phyloP scores from a whole-genome alignment of 2,888 invertebrate species.

The Dryobota labecula region DNA sequence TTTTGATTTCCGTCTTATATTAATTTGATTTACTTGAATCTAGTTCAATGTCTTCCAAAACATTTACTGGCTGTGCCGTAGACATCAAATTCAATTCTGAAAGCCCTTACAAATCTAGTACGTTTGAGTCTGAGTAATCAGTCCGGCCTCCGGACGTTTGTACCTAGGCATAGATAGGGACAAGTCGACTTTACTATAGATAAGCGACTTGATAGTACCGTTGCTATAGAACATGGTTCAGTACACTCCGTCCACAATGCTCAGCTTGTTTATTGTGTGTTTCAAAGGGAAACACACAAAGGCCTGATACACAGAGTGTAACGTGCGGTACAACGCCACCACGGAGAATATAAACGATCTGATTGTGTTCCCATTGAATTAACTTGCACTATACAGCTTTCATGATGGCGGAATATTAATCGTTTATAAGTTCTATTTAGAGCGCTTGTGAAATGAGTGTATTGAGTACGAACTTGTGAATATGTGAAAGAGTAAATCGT shows the following conservation, averaged over 20 bases:
- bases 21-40: slow-evolving; percentile 5
- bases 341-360: slow-evolving; percentile 69
- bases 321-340: slow-evolving; percentile 67
- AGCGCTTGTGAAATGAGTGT: slow-evolving; percentile 36
- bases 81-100: slow-evolving; percentile 14
- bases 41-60: slow-evolving; percentile 30
- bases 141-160: slow-evolving; percentile 4
- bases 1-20: slow-evolving; percentile 13
- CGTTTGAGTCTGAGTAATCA: slow-evolving; percentile 32
- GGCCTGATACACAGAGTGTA: slow-evolving; percentile 74
- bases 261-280: slow-evolving; percentile 79
- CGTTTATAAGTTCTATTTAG: slow-evolving; percentile 58
- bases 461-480: slow-evolving; percentile 25
- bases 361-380: slow-evolving; percentile 70
- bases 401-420: slow-evolving; percentile 64
- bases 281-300: slow-evolving; percentile 80
- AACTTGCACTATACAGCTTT: slow-evolving; percentile 64
- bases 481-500: slow-evolving; percentile 17
- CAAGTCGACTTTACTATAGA: slow-evolving; percentile 51
- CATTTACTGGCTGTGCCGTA: neutral
- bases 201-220: slow-evolving; percentile 56
- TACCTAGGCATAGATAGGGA: slow-evolving; percentile 27
- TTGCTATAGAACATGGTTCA: slow-evolving; percentile 71
- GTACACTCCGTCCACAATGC: slow-evolving; percentile 73
- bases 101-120: slow-evolving; percentile 17